A percentile compares a stretch with the other conserved stretches of the same genome.
These are phyloP conservation scores for Apodemus sylvaticus DNA, from an alignment of 2,113 vertebrate species.

Conservation along the genomic window DNA sequence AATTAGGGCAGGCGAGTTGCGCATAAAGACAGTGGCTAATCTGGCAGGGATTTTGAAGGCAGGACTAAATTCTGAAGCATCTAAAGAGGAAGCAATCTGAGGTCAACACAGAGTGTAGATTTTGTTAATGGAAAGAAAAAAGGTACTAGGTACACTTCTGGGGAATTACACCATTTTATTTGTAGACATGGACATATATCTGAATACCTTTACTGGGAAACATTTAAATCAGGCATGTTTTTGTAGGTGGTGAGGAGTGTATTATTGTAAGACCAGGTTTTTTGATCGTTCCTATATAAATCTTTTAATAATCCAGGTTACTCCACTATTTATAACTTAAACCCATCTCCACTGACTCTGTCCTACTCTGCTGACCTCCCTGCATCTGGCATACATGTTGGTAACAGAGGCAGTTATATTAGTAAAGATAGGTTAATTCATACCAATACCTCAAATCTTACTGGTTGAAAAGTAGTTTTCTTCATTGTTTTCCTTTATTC, in stretches of 20 bases:
- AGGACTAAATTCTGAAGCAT: background rate
- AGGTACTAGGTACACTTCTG: background rate
- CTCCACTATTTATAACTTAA: conserved; percentile 18
- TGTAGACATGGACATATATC: background rate
- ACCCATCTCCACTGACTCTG: background rate
- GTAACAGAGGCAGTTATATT: background rate
- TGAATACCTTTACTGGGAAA: conserved; percentile 9
- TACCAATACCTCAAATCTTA: background rate
- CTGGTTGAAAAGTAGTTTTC: background rate
- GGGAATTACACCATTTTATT: background rate
- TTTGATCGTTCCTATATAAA: background rate
- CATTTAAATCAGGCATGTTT: conserved; percentile 1
- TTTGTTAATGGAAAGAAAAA: background rate
- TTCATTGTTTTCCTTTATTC: background rate
- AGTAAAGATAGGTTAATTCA: background rate
- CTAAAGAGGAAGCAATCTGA: background rate
- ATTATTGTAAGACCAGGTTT: conserved; percentile 1
- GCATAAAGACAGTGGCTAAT: background rate
- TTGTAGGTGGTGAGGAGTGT: conserved; percentile 42
- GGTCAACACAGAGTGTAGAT: background rate
- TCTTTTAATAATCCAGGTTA: conserved; percentile 20
- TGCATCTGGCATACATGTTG: background rate
- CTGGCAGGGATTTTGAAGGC: background rate
- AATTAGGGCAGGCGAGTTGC: background rate
- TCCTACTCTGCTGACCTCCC: background rate